A percentile compares a stretch with the other conserved stretches of the same genome.
phyloP scores from a whole-genome alignment of 2,888 invertebrate genomes.

The Dynastes hyllus region DNA sequence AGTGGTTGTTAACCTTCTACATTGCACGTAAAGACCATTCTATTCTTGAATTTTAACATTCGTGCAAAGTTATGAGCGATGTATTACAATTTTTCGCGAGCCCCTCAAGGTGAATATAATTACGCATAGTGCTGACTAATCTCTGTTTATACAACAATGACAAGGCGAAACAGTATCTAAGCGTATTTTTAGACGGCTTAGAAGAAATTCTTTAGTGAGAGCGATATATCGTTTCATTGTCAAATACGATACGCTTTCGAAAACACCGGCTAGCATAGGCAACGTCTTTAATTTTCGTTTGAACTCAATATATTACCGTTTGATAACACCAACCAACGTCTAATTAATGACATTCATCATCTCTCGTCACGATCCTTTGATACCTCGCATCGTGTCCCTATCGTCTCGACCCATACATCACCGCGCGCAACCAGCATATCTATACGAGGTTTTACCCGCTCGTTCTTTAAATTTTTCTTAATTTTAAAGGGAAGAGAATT shows the following conservation, averaged over 20 bases:
- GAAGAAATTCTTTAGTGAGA: background rate
- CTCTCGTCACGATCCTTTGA: conserved; percentile 44
- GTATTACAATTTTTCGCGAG: background rate
- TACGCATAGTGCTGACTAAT: conserved; percentile 38
- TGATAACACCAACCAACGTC: conserved; percentile 40
- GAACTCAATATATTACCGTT: conserved; percentile 40
- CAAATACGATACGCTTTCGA: conserved; percentile 15
- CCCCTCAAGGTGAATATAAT: background rate
- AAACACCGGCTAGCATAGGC: background rate
- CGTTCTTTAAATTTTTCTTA: too few species aligned
- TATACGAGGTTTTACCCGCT: background rate
- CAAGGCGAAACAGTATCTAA: conserved; percentile 10
- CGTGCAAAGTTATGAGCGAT: too few species aligned
- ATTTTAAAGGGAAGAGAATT: too few species aligned
- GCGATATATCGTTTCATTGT: background rate
- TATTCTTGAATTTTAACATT: too few species aligned
- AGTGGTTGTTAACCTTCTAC: too few species aligned
- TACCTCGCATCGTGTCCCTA: conserved; percentile 13
- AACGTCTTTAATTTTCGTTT: conserved; percentile 32
- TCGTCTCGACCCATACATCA: conserved; percentile 12
- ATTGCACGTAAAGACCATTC: too few species aligned
- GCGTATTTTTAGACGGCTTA: conserved; percentile 35
- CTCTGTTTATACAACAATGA: conserved; percentile 44
- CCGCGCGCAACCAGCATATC: background rate
- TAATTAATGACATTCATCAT: conserved; percentile 46